Evolutionary conservation across 2,113 vertebrate genomes (phyloP), one percentile per base, ranked within the genome.

Genomic region (Myotis lucifugus): DNA sequence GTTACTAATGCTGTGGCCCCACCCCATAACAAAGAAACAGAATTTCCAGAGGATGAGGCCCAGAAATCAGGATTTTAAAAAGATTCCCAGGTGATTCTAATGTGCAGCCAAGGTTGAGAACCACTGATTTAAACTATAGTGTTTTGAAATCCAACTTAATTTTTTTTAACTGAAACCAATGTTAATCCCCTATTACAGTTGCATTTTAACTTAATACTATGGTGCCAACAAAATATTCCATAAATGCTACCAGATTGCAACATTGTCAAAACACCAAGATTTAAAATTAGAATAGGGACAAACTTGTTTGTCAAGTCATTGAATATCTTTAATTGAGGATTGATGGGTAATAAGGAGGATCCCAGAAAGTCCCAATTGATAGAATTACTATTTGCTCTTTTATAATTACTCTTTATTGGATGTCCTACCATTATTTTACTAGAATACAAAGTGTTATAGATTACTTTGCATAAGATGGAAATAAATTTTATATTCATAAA

Each of bases 211-310:
- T 72, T 88, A 85, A 64, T 50, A 10, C 23, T 56, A 3, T 61
- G 19, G 0, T 85, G 27, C 12, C 34, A 89, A 52, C 6, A 82
- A 79, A 82, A n/a, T 48, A n/a, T 32, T 13, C 4, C 83, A 4
- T 87, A 94, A 77, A n/a, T 81, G 13, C 50, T 27, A 37, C 52
- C 8, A 81, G 10, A 13, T 50, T 95, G 42, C 42, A 34, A 27
- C 7, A 50, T 14, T 78, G 2, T 48, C 83, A 94, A 4, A 21
- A 79, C 64, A 66, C 19, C 29, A 85, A 87, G 11, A 21, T 23
- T 83, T 83, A 81, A 97, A 83, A 76, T 70, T 83, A 83, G 50
- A 95, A 54, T 40, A 56, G 34, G 34, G 14, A 42, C 48, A 69
- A 74, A 46, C 8, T 78, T 54, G 17, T 86, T 73, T 88, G 34